Base-by-base conservation (phyloP, 2,113 vertebrate species). In the Nannobrachium achirus region DNA sequence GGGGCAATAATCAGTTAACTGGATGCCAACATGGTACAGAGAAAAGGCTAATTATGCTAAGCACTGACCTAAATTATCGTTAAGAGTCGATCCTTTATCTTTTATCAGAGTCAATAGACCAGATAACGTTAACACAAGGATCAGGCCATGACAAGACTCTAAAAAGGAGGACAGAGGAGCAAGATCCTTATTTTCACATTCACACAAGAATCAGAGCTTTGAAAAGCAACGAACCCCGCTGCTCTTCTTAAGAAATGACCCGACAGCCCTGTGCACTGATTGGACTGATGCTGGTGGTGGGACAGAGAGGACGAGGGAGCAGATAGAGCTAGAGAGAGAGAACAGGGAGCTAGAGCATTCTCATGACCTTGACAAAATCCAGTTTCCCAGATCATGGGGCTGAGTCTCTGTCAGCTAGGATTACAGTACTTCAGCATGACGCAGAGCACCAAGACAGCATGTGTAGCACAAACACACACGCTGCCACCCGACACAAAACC, bases 331-430 rank as follows among this genome's bases (percentile, higher is more conserved):
- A 58, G 44, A 16, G 33, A 71, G 11, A 66, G 49, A 53, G 61
- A n/a, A 18, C 44, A 57, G 48, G 55, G 61, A 46, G 13, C 18
- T 41, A 78, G 56, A 70, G 25, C 62, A 66, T 69, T 80, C 58
- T 63, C 45, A 52, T 68, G 81, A 84, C 82, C 80, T 85, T 86
- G 79, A 87, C 52, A 82, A 84, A 74, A 13, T 40, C 73, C 67
- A 19, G 62, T 63, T 76, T 79, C 55, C 65, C 69, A 76, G 57
- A 65, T 55, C n/a, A 66, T 33, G 13, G 38, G 42, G 13, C 46
- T 56, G 46, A 69, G 46, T 46, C 44, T 44, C 4, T 50, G 8
- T n/a, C 20, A 57, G 75, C 46, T 78, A 53, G 69, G 59, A 79
- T 83, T 86, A 79, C 74, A 79, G 61, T 50, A 64, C 67, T 78